These are phyloP conservation scores for Lota lota DNA, from an alignment of 2,113 vertebrate species.

Conservation along the genomic window DNA sequence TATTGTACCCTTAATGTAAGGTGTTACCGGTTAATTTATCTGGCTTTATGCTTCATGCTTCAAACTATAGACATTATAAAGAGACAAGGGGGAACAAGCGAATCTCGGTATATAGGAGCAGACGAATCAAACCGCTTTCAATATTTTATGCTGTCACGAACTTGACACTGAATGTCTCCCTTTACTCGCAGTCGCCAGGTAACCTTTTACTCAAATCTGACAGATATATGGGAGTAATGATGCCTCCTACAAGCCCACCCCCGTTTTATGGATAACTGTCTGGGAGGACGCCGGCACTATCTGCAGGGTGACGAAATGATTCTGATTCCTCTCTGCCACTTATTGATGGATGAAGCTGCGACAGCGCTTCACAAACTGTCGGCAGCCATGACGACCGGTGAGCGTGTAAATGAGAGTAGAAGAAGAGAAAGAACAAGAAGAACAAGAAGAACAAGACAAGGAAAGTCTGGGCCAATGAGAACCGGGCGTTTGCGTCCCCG, in stretches of 20 bases:
- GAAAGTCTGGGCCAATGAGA: not conserved
- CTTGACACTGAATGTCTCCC: not conserved
- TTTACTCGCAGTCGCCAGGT: conserved; percentile 36
- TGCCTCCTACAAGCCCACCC: conserved; percentile 46
- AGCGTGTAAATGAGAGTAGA: conserved; percentile 49
- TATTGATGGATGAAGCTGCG: conserved; percentile 69
- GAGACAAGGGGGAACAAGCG: conserved; percentile 13
- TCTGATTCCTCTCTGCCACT: conserved; percentile 63
- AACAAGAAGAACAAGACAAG: conserved; percentile 30
- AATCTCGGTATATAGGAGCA: conserved; percentile 33
- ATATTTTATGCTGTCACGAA: not conserved
- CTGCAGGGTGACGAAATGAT: conserved; percentile 64
- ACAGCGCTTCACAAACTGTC: conserved; percentile 66
- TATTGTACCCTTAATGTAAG: no score
- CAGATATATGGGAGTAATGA: conserved; percentile 62
- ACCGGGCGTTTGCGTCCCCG: not conserved
- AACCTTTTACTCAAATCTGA: conserved; percentile 64
- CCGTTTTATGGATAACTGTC: not conserved
- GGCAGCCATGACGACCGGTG: conserved; percentile 60
- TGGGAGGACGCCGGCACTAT: conserved; percentile 13
- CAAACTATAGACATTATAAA: no score
- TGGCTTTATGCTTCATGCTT: no score
- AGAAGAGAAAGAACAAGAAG: conserved; percentile 54
- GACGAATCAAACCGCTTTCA: conserved; percentile 37
- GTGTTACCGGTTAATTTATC: no score